Percentiles rank a stretch among this genome's conserved stretches.
Conservation (phyloP, 2,888 invertebrate species). For the Actias luna region DNA sequence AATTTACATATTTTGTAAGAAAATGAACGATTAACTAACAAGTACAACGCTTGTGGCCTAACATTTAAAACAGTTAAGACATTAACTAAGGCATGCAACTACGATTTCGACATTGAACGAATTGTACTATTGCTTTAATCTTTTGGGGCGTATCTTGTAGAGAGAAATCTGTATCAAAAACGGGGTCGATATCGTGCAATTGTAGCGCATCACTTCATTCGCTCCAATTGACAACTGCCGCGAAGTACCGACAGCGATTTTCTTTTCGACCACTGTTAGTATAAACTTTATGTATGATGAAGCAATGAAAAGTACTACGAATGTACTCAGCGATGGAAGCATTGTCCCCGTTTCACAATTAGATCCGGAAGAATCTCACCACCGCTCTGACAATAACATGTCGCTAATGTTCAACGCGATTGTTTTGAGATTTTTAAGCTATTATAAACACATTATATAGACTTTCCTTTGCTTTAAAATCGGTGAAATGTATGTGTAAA, state of each 20-base stretch:
- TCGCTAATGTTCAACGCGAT: slow-evolving; percentile 53
- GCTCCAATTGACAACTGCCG: slow-evolving; percentile 74
- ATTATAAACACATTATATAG: slow-evolving; percentile 31
- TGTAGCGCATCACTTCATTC: slow-evolving; percentile 58
- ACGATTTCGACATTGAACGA: slow-evolving; percentile 32
- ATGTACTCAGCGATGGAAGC: slow-evolving; percentile 33
- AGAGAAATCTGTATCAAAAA: slow-evolving; percentile 50
- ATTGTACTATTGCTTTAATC: slow-evolving; percentile 39
- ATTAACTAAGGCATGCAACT: slow-evolving; percentile 18
- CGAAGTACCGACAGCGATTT: slow-evolving; percentile 62
- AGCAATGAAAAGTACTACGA: slow-evolving; percentile 24
- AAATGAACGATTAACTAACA: background rate
- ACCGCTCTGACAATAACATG: slow-evolving; percentile 43
- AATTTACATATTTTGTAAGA: background rate
- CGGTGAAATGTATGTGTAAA: background rate
- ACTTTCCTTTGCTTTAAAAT: background rate
- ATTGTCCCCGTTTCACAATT: slow-evolving; percentile 62
- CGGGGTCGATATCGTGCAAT: slow-evolving; percentile 68
- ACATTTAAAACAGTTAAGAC: slow-evolving; percentile 16
- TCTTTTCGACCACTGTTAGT: slow-evolving; percentile 55
- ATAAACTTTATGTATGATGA: slow-evolving; percentile 29
- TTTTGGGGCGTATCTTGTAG: slow-evolving; percentile 31
- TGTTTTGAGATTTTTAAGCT: slow-evolving; percentile 40
- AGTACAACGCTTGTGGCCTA: background rate
- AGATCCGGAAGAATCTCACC: slow-evolving; percentile 71